Conservation (phyloP, 2,797 vertebrate genomes). For the Capromys pilorides region DNA sequence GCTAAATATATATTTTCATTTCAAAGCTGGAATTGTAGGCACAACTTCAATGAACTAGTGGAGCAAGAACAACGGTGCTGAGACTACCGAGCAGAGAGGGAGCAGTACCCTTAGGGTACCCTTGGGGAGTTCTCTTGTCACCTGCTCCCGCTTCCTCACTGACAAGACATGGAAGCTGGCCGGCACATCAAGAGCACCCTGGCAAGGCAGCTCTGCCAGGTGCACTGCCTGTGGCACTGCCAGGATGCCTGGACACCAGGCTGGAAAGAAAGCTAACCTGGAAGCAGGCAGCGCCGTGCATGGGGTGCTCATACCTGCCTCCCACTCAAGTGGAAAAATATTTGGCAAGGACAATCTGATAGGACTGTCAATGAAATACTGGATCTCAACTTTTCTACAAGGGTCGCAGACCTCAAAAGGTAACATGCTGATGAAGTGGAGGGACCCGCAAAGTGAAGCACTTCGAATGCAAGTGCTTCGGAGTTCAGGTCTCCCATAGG, state of each 20-base stretch:
- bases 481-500: not conserved
- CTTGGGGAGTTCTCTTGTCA: not conserved
- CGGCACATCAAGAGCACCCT: not conserved
- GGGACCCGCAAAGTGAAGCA: not conserved
- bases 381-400: not conserved
- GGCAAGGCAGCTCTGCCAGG: too few species aligned
- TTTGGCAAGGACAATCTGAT: not conserved
- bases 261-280: not conserved
- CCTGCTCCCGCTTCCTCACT: not conserved
- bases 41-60: not conserved
- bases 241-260: rapidly evolving
- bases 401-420: not conserved
- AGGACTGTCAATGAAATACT: not conserved
- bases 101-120: not conserved
- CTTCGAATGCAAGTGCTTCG: not conserved
- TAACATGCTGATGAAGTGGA: not conserved
- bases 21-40: not conserved
- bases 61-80: not conserved
- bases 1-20: not conserved
- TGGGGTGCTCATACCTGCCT: not conserved
- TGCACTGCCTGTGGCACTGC: not conserved
- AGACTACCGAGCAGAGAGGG: not conserved
- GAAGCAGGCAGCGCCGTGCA: not conserved
- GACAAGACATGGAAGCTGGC: not conserved
- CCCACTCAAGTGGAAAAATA: not conserved